Base-by-base conservation (phyloP, 2,113 vertebrate genomes). In the Cyanistes caeruleus region DNA sequence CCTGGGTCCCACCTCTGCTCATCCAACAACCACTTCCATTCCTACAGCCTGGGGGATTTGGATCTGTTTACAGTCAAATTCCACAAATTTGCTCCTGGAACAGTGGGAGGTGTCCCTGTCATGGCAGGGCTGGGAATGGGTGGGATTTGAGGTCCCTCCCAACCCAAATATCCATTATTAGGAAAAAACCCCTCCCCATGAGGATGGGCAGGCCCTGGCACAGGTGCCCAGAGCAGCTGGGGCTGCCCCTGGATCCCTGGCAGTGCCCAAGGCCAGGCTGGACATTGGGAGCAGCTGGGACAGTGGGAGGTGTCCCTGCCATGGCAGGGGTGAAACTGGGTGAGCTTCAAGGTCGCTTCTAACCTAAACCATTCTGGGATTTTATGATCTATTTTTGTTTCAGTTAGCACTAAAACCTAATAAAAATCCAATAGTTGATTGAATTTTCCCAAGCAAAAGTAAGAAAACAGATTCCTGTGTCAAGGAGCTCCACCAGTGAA, bases 311-410 rank as follows among this genome's bases (percentile, higher is more conserved):
- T 49, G 58, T 51, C 68, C 15, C 27, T 37, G 31, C 8, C 68
- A 31, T 2, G 11, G 24, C 18, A 12, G 44, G n/a, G 9, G 8
- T 58, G 31, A 1, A 0, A 41, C 15, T 14, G 11, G 16, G 0
- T 14, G 22, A 2, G 10, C 5, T 59, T 24, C 0, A 5, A 39
- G 10, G 19, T 25, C 5, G 19, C 16, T 20, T 6, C 33, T 30
- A 46, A 46, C 44, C 33, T 28, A 52, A 67, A 39, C 9, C 24
- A 49, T 10, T 51, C 43, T 72, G 56, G 13, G 15, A 33, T 37
- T 51, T 37, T 24, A 4, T 24, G 3, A 74, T 52, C 5, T 24
- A 28, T 30, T 75, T 68, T 31, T 24, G 23, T 55, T 48, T 41
- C 14, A 48, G 16, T 53, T 41, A 48, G 39, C 30, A 53, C 20